Evolutionary conservation across 2,113 vertebrate genomes (phyloP), one percentile per base, ranked within the genome.

Genomic region (Callipepla squamata): DNA sequence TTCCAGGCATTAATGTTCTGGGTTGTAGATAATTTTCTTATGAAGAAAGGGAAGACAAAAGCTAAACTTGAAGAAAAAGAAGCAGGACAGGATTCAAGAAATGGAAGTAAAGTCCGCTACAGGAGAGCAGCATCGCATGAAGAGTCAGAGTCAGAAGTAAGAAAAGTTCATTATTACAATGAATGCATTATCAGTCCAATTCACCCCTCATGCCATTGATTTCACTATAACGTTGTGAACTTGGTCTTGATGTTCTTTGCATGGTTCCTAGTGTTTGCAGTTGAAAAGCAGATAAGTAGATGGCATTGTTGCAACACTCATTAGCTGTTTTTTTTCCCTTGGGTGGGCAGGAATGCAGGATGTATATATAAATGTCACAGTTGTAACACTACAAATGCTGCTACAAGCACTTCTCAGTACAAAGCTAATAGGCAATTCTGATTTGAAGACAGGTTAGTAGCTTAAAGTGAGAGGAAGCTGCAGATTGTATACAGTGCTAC

Each of bases 21-120:
- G 99, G 99, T 99, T 81, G 99, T 99, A 66, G 99, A 99, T 97
- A 99, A 99, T 95, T 99, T 99, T 94, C 98, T 99, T 81, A 99
- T 99, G 99, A 99, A 99, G 96, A 99, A 99, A 96, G 98, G 99
- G 81, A 98, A 98, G 95, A 99, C 99, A 98, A 99, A 99, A 98
- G 99, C 99, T 96, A 99, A 99, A 92, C 97, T 98, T 53, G 99
- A 99, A 97, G 99, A 99, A 96, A 98, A 98, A 79, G 98, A 98
- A 95, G 97, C 95, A 50, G 98, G 96, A 69, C 99, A 99, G 51
- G 99, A 99, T 91, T 97, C 98, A 3, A 98, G 99, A 80, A 99
- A 99, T 25, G 99, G 98, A 93, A 98, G 98, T 96, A 99, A 99
- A 96, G 98, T 99, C 82, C 98, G 99, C 81, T 99, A 99, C 93